Conservation (phyloP, 1,140 invertebrate genomes). For the Aphelinus certus region DNA sequence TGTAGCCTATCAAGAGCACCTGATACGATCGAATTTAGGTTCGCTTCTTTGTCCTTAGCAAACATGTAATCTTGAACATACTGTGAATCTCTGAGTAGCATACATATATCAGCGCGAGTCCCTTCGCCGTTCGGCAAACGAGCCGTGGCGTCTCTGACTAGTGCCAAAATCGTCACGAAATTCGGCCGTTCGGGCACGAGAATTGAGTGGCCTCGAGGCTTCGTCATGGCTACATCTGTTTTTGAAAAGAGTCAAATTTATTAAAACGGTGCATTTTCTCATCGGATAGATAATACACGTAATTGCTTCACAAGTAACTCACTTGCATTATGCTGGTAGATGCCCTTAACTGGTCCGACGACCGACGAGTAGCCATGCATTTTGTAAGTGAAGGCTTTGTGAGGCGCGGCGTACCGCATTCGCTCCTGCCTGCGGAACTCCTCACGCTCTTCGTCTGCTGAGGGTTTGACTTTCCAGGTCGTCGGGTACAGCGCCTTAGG, state of each 20-base stretch:
- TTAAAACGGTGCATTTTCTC: not conserved
- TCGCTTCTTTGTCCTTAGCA: constrained; percentile 63
- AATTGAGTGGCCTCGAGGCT: constrained; percentile 84
- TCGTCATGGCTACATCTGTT: constrained; percentile 67
- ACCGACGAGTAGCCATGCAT: constrained; percentile 88
- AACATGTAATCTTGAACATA: constrained; percentile 74
- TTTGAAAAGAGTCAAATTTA: not conserved
- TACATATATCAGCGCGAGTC: constrained; percentile 88
- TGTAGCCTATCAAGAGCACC: constrained; percentile 89
- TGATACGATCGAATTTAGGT: constrained; percentile 85
- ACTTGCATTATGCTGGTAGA: constrained; percentile 74
- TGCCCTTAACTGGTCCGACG: constrained; percentile 90
- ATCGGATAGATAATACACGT: not conserved
- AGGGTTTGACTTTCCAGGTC: constrained; percentile 82
- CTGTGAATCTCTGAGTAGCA: constrained; percentile 84
- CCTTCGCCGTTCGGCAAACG: constrained; percentile 94
- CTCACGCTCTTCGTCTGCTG: constrained; percentile 79
- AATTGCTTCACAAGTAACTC: constrained; percentile 40
- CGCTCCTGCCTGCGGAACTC: constrained; percentile 81
- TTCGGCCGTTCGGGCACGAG: constrained; percentile 86
- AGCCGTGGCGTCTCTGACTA: constrained; percentile 92
- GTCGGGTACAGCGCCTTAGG: constrained; percentile 75
- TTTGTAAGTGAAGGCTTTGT: constrained; percentile 85
- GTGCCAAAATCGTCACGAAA: constrained; percentile 89
- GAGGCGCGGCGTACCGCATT: constrained; percentile 82